phyloP scores from a whole-genome alignment of 2,797 vertebrate genomes.

The Urocyon cinereoargenteus region DNA sequence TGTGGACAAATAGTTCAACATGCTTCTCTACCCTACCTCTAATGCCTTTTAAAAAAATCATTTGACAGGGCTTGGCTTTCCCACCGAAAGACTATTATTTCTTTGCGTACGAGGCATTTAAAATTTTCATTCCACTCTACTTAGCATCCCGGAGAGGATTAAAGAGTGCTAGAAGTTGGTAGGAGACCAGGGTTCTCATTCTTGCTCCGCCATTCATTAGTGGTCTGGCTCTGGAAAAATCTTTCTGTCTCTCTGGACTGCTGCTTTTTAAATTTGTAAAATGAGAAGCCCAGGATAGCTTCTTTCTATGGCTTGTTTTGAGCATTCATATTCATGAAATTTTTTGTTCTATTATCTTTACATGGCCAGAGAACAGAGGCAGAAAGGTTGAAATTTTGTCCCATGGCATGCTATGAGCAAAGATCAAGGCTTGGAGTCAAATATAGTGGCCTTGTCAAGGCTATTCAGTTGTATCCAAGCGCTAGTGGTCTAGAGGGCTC shows the following conservation, averaged over 20 bases:
- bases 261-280: constrained; percentile 62
- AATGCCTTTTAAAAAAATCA: not conserved
- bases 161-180: constrained; percentile 44
- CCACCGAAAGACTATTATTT: constrained; percentile 20
- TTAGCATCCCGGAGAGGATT: constrained; percentile 43
- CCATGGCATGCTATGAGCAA: not conserved
- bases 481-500: not conserved
- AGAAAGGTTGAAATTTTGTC: not conserved
- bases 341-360: constrained; percentile 35
- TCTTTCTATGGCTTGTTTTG: not conserved
- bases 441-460: not conserved
- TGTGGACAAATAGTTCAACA: not conserved
- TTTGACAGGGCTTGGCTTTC: constrained; percentile 19
- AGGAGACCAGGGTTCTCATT: constrained; percentile 27
- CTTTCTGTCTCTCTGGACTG: not conserved
- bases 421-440: constrained; percentile 42
- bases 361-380: not conserved
- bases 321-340: not conserved
- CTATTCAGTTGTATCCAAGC: not conserved
- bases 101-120: constrained; percentile 13
- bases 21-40: not conserved
- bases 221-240: constrained; percentile 31
- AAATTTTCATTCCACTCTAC: constrained; percentile 33
- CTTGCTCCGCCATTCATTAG: constrained; percentile 55
- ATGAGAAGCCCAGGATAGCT: not conserved